Evolutionary conservation across 1,140 invertebrate species (phyloP).

Genomic region (Musca vetustissima): DNA sequence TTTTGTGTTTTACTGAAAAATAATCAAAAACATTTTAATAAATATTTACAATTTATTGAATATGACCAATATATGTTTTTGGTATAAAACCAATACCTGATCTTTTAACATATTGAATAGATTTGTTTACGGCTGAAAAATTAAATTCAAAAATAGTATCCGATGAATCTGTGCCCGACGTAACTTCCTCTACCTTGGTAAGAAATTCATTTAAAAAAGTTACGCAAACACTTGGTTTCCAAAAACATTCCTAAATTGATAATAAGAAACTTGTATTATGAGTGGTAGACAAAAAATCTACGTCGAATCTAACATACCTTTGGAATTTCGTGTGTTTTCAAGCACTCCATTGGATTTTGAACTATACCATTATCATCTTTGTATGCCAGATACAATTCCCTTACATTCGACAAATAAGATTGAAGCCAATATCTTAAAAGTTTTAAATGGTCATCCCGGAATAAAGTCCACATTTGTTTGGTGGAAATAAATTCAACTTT

Average conservation of each 20-base stretch:
- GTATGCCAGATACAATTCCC: background rate
- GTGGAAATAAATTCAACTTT: background rate
- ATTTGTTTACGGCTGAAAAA: no score
- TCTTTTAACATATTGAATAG: no score
- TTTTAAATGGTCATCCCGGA: background rate
- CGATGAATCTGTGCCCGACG: background rate
- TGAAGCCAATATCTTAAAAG: constrained; percentile 1
- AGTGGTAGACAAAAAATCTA: no score
- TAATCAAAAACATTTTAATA: no score
- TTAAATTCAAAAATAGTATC: background rate
- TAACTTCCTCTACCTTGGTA: background rate
- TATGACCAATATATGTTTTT: no score
- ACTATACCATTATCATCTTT: background rate
- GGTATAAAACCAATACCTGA: no score
- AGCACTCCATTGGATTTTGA: background rate
- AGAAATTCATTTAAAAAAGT: constrained; percentile 9
- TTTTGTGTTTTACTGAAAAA: no score
- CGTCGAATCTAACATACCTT: no score
- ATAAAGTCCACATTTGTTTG: background rate
- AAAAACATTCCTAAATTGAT: background rate
- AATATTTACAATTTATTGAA: no score
- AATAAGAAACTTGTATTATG: no score
- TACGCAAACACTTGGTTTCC: background rate
- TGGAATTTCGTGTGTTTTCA: no score
- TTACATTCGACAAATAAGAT: background rate